Conservation (phyloP, 2,888 invertebrate genomes). For the Meteorus colon region DNA sequence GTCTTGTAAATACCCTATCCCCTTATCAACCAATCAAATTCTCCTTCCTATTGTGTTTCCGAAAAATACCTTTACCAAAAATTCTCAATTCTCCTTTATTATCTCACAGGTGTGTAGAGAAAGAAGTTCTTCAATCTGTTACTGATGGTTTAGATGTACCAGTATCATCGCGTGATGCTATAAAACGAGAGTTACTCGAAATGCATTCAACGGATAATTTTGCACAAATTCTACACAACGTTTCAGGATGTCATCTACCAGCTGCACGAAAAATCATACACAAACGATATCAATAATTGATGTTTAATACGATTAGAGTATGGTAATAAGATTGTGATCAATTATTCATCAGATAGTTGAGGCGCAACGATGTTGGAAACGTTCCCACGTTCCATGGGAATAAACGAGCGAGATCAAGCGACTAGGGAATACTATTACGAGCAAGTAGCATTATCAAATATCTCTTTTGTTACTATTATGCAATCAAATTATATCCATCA, state of each 20-base stretch:
- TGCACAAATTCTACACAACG: conserved; percentile 73
- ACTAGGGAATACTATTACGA: not conserved
- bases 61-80: conserved; percentile 17
- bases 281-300: conserved; percentile 72
- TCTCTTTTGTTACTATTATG: not conserved
- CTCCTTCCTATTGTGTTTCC: conserved; percentile 8
- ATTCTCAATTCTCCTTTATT: conserved; percentile 9
- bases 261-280: conserved; percentile 75
- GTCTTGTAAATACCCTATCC: conserved; percentile 71
- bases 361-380: conserved; percentile 9
- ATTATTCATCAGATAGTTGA: conserved; percentile 22
- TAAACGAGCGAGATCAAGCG: conserved; percentile 14
- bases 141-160: conserved; percentile 73
- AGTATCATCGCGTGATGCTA: conserved; percentile 65
- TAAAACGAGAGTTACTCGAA: conserved; percentile 65
- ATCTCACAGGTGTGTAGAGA: conserved; percentile 74
- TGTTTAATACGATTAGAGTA: not conserved
- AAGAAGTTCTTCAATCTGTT: conserved; percentile 74
- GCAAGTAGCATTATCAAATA: not conserved
- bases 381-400: conserved; percentile 42
- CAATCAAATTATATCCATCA: not conserved
- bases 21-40: not conserved
- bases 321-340: not conserved
- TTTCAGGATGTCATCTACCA: conserved; percentile 75
- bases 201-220: conserved; percentile 58